Conservation (phyloP, 2,888 invertebrate genomes). For the Troides oblongomaculatus region DNA sequence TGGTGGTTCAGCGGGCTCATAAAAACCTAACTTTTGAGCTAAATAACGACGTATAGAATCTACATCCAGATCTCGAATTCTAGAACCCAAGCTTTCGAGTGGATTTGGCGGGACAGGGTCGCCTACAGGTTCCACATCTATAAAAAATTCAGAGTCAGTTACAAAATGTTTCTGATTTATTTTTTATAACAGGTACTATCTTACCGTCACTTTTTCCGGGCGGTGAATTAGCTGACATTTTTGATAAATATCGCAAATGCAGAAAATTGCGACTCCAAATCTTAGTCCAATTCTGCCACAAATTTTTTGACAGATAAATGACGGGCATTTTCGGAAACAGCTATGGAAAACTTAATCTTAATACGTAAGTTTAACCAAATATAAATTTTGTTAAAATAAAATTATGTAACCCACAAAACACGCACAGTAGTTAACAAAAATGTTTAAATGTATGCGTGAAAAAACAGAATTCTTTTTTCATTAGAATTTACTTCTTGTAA, state of each 20-base stretch:
- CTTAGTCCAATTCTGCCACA: constrained; percentile 63
- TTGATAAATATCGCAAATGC: constrained; percentile 56
- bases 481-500: no score
- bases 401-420: background rate
- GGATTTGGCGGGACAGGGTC: constrained; percentile 64
- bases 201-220: constrained; percentile 70
- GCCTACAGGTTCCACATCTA: constrained; percentile 54
- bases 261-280: constrained; percentile 61
- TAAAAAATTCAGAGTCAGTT: constrained; percentile 9
- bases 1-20: constrained; percentile 64
- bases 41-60: constrained; percentile 84
- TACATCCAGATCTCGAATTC: constrained; percentile 76
- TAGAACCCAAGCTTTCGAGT: constrained; percentile 56
- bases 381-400: background rate
- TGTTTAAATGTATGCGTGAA: no score
- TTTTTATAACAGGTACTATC: constrained; percentile 32
- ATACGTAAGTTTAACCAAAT: constrained; percentile 5
- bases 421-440: no score
- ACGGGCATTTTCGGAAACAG: constrained; percentile 59
- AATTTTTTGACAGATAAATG: constrained; percentile 60
- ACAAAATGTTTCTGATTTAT: background rate
- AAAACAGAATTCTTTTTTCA: no score
- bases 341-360: constrained; percentile 29
- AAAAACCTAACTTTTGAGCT: constrained; percentile 82
- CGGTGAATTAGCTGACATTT: constrained; percentile 73